Base-by-base conservation (phyloP, 2,888 invertebrate genomes). In the Hecatera dysodea region DNA sequence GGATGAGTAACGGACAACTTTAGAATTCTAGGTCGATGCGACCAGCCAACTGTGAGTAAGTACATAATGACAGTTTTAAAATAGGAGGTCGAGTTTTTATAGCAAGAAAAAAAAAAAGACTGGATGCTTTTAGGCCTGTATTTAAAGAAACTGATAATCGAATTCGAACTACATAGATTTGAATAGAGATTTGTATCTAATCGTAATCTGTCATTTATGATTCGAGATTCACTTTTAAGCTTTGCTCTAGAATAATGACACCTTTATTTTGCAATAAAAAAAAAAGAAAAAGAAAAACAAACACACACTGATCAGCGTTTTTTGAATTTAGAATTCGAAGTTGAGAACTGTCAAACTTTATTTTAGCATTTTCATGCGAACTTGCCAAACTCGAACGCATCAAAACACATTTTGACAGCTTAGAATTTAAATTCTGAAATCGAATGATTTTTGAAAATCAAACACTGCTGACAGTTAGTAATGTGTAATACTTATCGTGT, bases 1-100 rank as follows among this genome's bases (percentile, higher is more conserved):
- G 65, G 69, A 83, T 88, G 87, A 87, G 80, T 88, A 83, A 85
- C 59, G 72, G 64, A 73, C 67, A 46, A 73, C 68, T 86, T 85
- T 78, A 85, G 84, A 57, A 46, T 84, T 85, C 83, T 87, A 85
- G 86, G 87, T 80, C 86, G 78, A 19, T 36, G 78, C 24, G 60
- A 63, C 72, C 74, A 84, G 82, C 83, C 85, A 86, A 83, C 78
- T 85, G 85, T 63, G 71, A 81, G 75, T 61, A 76, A 81, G 75
- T 61, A 76, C 66, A 63, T 72, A 75, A 78, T 78, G 74, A 84
- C 75, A 73, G 70, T 60, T 27, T 19, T 75, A 80, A 70, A 62
- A 33, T n/a, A 24, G 64, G 63, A 79, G 67, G 72, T 52, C 65
- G 44, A 60, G 42, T 56, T 71, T 82, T 71, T 70, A 69, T 60